Base-by-base conservation (phyloP, 1,140 invertebrate species). In the Zaprionus inermis region DNA sequence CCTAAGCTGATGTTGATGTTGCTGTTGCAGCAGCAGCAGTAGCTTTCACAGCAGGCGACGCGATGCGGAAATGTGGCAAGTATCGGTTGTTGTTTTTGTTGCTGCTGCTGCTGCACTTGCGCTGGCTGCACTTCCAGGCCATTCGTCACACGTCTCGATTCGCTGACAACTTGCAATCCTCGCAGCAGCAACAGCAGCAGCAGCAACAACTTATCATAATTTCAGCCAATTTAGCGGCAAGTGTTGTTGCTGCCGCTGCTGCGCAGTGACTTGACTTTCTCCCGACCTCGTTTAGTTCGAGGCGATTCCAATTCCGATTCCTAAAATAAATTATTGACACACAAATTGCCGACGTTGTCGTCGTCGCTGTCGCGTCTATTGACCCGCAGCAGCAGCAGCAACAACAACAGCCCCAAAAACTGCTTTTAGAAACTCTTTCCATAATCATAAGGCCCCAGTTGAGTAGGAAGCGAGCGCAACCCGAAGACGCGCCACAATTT, bases 121-220 rank as follows among this genome's bases (percentile, higher is more conserved):
- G 78, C 54, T 86, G 64, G 70, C 70, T 86, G 83, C 83, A 86
- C 83, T 86, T 86, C 78, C 79, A 86, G 83, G 83, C 83, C 83
- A 86, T 72, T 88, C 83, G 83, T 88, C 83, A 86, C 83, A 86
- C 83, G 73, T 86, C 83, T 86, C 76, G 76, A 88, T 88, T 88
- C 72, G 76, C 79, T 84, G 81, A 84, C 81, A 80, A 84, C 72
- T 64, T 65, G 76, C 78, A 85, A 78, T 84, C 69, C 77, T 74
- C 72, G 41, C 63, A 51, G 66, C 78, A 59, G 61, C 66, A 67
- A 30, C 64, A 57, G 20, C 36, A 34, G 38, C 68, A 66, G 20
- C 24, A 56, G 18, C 67, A 63, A 30, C 59, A 71, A 52, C 76
- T 75, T 77, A 88, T 86, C 83, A 86, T 86, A 88, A 88, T 79